phyloP scores from a whole-genome alignment of 2,888 invertebrate species.

The Platycheirus rosarum region DNA sequence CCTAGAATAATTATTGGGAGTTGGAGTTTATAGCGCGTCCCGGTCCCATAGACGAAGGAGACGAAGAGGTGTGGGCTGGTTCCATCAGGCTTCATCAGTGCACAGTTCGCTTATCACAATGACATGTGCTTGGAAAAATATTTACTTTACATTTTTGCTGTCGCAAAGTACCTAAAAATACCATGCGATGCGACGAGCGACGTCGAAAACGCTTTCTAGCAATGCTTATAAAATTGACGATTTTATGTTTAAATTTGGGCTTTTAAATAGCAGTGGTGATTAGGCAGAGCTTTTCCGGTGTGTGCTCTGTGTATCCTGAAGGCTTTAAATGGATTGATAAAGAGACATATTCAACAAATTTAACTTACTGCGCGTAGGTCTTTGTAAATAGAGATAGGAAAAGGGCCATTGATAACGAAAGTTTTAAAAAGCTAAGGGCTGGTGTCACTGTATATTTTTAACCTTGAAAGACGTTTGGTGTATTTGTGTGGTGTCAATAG shows the following conservation, averaged over 20 bases:
- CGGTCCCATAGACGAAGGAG: background rate
- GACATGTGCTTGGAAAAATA: constrained; percentile 61
- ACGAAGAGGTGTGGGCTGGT: constrained; percentile 13
- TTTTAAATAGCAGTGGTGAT: background rate
- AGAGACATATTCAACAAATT: no score
- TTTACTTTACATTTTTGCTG: constrained; percentile 44
- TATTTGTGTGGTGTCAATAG: no score
- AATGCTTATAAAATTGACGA: background rate
- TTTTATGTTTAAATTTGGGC: background rate
- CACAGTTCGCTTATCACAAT: constrained; percentile 62
- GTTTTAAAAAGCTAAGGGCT: no score
- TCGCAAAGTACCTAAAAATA: constrained; percentile 10
- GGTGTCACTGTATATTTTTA: no score
- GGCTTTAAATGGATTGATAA: no score
- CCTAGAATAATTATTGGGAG: background rate
- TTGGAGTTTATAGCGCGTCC: background rate
- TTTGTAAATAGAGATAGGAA: no score
- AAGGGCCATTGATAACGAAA: no score
- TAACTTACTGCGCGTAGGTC: no score
- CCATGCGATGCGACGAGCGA: background rate
- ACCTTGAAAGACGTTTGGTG: no score
- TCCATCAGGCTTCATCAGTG: constrained; percentile 60
- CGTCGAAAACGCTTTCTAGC: no score
- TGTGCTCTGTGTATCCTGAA: no score
- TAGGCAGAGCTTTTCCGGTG: background rate